Conservation (phyloP, 2,113 vertebrate genomes). For the Tylochromis polylepis region DNA sequence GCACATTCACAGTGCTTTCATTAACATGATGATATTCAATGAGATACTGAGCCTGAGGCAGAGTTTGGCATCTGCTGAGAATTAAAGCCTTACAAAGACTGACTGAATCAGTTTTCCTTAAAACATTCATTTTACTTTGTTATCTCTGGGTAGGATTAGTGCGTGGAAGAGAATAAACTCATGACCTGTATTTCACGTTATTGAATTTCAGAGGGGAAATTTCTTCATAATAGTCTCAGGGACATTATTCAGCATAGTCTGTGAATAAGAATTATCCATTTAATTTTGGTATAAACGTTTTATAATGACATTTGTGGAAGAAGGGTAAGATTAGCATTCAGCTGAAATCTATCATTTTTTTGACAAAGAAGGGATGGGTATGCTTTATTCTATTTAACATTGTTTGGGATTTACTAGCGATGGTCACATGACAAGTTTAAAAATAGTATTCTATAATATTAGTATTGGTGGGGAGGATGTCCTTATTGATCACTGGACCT, state of each 20-base stretch:
- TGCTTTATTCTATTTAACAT: not conserved
- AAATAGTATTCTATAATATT: not conserved
- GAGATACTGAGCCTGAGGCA: slow-evolving; percentile 7
- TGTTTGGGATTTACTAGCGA: not conserved
- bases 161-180: slow-evolving; percentile 21
- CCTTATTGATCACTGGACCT: slow-evolving; percentile 4
- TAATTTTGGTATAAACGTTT: slow-evolving; percentile 14
- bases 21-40: slow-evolving; percentile 31
- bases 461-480: slow-evolving; percentile 3
- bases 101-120: slow-evolving; percentile 21
- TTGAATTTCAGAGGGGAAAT: slow-evolving; percentile 26
- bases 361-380: not conserved
- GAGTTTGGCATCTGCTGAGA: slow-evolving; percentile 30
- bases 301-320: not conserved
- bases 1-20: slow-evolving; percentile 10
- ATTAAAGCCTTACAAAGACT: slow-evolving; percentile 7
- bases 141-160: slow-evolving; percentile 31
- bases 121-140: slow-evolving; percentile 18
- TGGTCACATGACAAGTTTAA: slow-evolving; percentile 8
- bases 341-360: not conserved
- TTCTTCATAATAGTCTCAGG: not conserved
- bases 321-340: slow-evolving; percentile 3
- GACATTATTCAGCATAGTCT: slow-evolving; percentile 3
- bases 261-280: slow-evolving; percentile 24
- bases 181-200: slow-evolving; percentile 35